phyloP scores from a whole-genome alignment of 2,113 vertebrate species.

The Nothoprocta perdicaria region DNA sequence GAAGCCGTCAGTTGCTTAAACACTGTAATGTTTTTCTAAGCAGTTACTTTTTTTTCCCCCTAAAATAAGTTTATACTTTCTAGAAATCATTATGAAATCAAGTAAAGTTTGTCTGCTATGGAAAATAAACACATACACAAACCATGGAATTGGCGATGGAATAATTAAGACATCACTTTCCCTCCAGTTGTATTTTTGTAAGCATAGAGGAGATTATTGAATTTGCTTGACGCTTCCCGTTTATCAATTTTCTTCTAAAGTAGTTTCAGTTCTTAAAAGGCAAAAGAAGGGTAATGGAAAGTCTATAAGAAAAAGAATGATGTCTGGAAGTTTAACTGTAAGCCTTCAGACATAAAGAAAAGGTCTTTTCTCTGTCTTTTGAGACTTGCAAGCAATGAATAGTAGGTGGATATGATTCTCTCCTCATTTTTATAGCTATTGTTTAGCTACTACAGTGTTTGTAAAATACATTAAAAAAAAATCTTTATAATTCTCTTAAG shows the following conservation, averaged over 20 bases:
- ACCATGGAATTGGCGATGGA: neutral
- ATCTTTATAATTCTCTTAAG: slow-evolving; percentile 78
- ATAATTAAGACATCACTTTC: slow-evolving; percentile 70
- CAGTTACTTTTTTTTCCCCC: slow-evolving; percentile 14
- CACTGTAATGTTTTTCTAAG: slow-evolving; percentile 54
- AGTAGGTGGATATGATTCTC: slow-evolving; percentile 38
- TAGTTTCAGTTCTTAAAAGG: slow-evolving; percentile 6
- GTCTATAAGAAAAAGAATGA: neutral
- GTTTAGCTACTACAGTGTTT: slow-evolving; percentile 71
- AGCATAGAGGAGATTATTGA: slow-evolving; percentile 4
- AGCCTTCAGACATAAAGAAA: slow-evolving; percentile 53
- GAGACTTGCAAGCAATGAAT: slow-evolving; percentile 48
- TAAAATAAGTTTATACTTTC: slow-evolving; percentile 56
- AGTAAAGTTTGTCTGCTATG: slow-evolving; percentile 54
- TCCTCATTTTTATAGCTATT: slow-evolving; percentile 65
- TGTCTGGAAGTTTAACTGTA: slow-evolving; percentile 60
- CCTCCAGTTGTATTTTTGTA: slow-evolving; percentile 4
- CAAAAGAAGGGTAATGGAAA: slow-evolving; percentile 14
- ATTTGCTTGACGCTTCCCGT: slow-evolving; percentile 10
- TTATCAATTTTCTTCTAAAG: slow-evolving; percentile 32
- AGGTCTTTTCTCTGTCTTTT: slow-evolving; percentile 60
- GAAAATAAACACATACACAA: neutral
- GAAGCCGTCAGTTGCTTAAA: slow-evolving; percentile 81
- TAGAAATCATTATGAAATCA: slow-evolving; percentile 55
- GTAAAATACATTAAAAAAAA: slow-evolving; percentile 75